phyloP scores from a whole-genome alignment of 1,140 invertebrate species.

The Drosophila yakuba region DNA sequence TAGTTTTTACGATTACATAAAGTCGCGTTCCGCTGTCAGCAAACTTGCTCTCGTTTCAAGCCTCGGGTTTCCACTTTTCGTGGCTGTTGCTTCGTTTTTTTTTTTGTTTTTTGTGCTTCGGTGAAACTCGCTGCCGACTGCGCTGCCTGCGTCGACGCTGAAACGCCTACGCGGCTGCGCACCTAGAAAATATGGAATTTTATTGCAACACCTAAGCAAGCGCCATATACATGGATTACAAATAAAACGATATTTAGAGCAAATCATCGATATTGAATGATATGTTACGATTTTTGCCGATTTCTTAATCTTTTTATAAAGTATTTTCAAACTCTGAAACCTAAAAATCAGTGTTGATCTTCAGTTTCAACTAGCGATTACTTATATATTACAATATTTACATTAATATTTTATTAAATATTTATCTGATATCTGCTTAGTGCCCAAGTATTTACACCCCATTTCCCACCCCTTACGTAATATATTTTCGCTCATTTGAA shows the following conservation, averaged over 20 bases:
- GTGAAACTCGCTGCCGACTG: constrained; percentile 33
- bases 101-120: neutral
- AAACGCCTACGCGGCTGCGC: constrained; percentile 31
- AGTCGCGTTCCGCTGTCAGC: constrained; percentile 49
- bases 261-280: too few relatives aligned
- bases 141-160: constrained; percentile 16
- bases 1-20: constrained; percentile 77
- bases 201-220: neutral
- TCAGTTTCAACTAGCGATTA: too few relatives aligned
- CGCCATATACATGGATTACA: too few relatives aligned
- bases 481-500: constrained; percentile 72
- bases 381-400: too few relatives aligned
- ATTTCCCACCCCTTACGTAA: constrained; percentile 39
- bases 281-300: too few relatives aligned
- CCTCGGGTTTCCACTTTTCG: constrained; percentile 27
- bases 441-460: constrained; percentile 15
- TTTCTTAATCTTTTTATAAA: too few relatives aligned
- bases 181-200: neutral
- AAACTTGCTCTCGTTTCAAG: constrained; percentile 71
- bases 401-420: neutral
- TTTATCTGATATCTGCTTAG: too few relatives aligned
- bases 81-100: constrained; percentile 6
- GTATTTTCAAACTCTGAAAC: too few relatives aligned
- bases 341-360: too few relatives aligned
- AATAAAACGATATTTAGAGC: too few relatives aligned